Evolutionary conservation across 2,888 invertebrate genomes (phyloP).

Genomic region (Dichetophora obliterata): DNA sequence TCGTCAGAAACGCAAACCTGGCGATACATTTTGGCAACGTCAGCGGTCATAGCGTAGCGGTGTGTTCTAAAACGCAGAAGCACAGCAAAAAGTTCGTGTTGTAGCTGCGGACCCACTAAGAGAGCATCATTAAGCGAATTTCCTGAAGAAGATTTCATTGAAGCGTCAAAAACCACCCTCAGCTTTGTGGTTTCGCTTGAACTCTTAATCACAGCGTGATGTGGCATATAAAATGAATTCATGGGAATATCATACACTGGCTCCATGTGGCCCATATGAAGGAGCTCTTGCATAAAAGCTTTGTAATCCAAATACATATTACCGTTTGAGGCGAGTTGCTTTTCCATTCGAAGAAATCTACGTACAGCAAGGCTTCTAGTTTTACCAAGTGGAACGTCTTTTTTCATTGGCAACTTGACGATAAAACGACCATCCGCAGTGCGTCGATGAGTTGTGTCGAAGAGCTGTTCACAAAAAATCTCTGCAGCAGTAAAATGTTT

Average conservation of each 20-base stretch:
- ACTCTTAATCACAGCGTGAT: constrained; percentile 9
- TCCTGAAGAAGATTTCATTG: neutral
- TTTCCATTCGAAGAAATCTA: neutral
- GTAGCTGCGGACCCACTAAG: constrained; percentile 15
- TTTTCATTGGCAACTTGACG: constrained; percentile 15
- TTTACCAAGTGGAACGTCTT: neutral
- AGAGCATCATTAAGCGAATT: constrained; percentile 16
- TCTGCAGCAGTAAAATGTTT: constrained; percentile 23
- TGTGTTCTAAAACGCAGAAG: constrained; percentile 39
- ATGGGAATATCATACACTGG: neutral
- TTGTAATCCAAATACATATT: neutral
- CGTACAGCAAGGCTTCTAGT: neutral
- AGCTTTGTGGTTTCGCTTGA: constrained; percentile 16
- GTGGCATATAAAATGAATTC: constrained; percentile 29
- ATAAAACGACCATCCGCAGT: constrained; percentile 23
- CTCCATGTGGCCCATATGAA: constrained; percentile 23
- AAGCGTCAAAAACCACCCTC: constrained; percentile 30
- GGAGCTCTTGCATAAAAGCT: constrained; percentile 17
- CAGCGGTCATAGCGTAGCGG: constrained; percentile 43
- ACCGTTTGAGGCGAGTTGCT: neutral
- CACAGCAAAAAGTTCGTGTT: constrained; percentile 35
- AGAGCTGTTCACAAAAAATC: constrained; percentile 35
- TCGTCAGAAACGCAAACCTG: constrained; percentile 32
- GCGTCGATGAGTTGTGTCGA: constrained; percentile 10
- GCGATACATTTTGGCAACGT: constrained; percentile 46